These are phyloP conservation scores for Anableps anableps DNA, from an alignment of 2,797 vertebrate species.

Conservation along the genomic window DNA sequence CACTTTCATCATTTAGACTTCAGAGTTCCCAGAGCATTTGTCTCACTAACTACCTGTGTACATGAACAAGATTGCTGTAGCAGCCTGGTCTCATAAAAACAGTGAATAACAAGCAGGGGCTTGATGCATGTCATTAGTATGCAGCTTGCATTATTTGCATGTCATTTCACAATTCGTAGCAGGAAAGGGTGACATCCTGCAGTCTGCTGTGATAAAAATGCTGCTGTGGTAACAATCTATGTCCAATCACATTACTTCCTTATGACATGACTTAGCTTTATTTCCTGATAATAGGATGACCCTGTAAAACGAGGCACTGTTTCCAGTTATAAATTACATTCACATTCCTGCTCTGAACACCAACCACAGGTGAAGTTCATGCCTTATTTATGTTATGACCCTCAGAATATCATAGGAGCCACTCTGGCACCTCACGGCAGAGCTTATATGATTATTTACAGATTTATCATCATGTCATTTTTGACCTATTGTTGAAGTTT, in stretches of 20 bases:
- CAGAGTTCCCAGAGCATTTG: not conserved
- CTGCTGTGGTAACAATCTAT: not conserved
- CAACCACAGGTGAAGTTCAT: conserved; percentile 31
- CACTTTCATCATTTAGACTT: not conserved
- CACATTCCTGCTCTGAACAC: conserved; percentile 19
- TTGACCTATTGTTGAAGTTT: conserved; percentile 25
- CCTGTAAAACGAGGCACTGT: not conserved
- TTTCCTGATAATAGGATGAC: not conserved
- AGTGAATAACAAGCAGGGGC: not conserved
- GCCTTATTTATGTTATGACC: conserved; percentile 25
- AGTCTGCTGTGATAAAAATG: not conserved
- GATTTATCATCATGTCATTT: conserved; percentile 28
- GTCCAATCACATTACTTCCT: not conserved
- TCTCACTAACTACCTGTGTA: not conserved
- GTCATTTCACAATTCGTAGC: not conserved
- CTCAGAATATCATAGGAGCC: conserved; percentile 4
- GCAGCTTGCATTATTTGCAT: not conserved
- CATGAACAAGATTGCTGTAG: not conserved
- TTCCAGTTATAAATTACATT: conserved; percentile 3
- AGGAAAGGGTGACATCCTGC: not conserved
- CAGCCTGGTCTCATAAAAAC: not conserved
- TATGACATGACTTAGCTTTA: not conserved
- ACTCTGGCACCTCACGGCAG: not conserved
- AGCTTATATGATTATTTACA: conserved; percentile 28
- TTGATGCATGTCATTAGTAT: conserved; percentile 1